Percentiles rank a stretch among this genome's conserved stretches.
Evolutionary conservation across 2,113 vertebrate species (phyloP).

Genomic region (Spea bombifrons): DNA sequence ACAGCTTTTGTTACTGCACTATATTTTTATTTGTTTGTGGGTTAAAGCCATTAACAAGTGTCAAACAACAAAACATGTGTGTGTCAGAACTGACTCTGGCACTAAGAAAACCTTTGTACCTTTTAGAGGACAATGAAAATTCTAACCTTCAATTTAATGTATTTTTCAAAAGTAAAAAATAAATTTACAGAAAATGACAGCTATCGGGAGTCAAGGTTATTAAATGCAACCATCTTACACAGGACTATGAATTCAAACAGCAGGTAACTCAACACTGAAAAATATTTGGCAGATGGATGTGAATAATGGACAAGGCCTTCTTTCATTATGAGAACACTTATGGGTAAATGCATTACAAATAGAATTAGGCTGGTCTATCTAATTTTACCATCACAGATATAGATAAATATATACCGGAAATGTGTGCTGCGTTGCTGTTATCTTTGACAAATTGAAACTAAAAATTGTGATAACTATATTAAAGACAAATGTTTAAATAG

Average conservation of each 20-base stretch:
- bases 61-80: too few species aligned
- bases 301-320: constrained; percentile 40
- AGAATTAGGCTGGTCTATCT: constrained; percentile 35
- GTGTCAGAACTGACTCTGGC: constrained; percentile 6
- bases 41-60: too few species aligned
- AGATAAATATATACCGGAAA: neutral
- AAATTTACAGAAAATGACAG: constrained; percentile 39
- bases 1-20: too few species aligned
- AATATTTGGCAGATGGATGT: constrained; percentile 44
- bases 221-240: constrained; percentile 38
- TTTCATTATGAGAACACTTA: constrained; percentile 41
- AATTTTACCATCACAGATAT: constrained; percentile 16
- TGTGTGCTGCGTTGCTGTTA: neutral
- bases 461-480: too few species aligned
- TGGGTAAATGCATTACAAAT: constrained; percentile 41
- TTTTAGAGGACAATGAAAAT: constrained; percentile 24
- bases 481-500: too few species aligned
- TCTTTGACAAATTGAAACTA: too few species aligned
- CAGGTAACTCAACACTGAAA: constrained; percentile 41
- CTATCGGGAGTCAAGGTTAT: constrained; percentile 40
- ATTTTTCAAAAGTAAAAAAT: constrained; percentile 31
- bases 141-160: constrained; percentile 39
- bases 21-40: too few species aligned
- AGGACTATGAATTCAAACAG: constrained; percentile 28
- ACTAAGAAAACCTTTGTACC: constrained; percentile 10